These are phyloP conservation scores for Diloba caeruleocephala DNA, from an alignment of 2,888 invertebrate species.

Conservation along the genomic window DNA sequence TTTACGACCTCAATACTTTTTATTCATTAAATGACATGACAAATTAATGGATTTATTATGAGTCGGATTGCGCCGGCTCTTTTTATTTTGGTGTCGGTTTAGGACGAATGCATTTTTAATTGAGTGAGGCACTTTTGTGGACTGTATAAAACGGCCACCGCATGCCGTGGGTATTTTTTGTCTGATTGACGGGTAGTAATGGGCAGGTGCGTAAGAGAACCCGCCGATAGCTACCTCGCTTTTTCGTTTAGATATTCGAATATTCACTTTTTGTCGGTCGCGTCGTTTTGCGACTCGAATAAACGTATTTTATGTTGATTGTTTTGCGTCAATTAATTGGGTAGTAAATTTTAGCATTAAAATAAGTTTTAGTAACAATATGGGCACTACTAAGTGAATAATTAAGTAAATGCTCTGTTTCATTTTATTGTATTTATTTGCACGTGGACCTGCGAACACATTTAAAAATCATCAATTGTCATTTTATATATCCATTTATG, in stretches of 20 bases:
- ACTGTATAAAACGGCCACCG: constrained; percentile 88
- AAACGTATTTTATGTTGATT: constrained; percentile 71
- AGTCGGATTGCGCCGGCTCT: constrained; percentile 79
- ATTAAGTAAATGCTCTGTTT: constrained; percentile 2
- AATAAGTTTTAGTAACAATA: constrained; percentile 32
- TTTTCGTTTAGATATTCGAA: constrained; percentile 76
- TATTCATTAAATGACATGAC: constrained; percentile 87
- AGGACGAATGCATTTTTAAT: constrained; percentile 89
- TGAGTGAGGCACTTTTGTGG: constrained; percentile 88
- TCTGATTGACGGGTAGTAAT: constrained; percentile 88
- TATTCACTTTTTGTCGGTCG: constrained; percentile 77
- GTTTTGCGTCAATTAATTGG: constrained; percentile 63
- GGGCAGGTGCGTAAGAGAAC: constrained; percentile 86
- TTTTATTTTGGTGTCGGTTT: constrained; percentile 83
- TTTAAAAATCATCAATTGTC: constrained; percentile 16
- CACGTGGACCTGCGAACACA: constrained; percentile 19
- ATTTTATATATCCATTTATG: constrained; percentile 32
- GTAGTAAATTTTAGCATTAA: constrained; percentile 64
- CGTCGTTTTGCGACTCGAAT: constrained; percentile 72
- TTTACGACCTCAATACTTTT: constrained; percentile 73
- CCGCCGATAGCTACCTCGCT: constrained; percentile 84
- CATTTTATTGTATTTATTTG: constrained; percentile 32
- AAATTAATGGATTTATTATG: constrained; percentile 89
- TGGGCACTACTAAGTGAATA: too few relatives aligned
- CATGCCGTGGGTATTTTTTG: constrained; percentile 84